Percentiles rank a stretch among this genome's conserved stretches.
Conservation (phyloP, 1,140 invertebrate genomes). For the Daktulosphaira vitifoliae region DNA sequence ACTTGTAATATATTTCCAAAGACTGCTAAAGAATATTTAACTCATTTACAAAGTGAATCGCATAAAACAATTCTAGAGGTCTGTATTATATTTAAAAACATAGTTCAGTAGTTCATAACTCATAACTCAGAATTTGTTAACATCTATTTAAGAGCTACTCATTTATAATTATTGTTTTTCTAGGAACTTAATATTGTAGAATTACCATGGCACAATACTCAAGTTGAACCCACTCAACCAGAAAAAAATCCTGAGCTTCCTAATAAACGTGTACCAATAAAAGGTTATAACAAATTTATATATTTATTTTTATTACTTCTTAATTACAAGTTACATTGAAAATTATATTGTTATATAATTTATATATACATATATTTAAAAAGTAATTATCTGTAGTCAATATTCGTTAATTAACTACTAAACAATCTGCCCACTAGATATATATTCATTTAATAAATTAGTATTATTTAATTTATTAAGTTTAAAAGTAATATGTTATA, state of each 20-base stretch:
- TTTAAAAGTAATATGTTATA: no score
- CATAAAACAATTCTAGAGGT: constrained; percentile 57
- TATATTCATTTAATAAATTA: no score
- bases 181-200: constrained; percentile 59
- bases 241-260: constrained; percentile 59
- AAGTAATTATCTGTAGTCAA: no score
- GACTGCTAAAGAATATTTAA: constrained; percentile 73
- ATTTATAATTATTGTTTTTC: constrained; percentile 35
- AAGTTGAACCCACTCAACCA: constrained; percentile 46
- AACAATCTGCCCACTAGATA: no score
- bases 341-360: background rate
- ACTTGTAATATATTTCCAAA: constrained; percentile 74
- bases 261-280: constrained; percentile 66
- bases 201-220: constrained; percentile 64
- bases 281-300: constrained; percentile 48
- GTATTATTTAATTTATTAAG: no score
- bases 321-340: background rate
- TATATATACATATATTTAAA: background rate
- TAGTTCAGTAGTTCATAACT: no score
- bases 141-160: background rate
- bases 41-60: constrained; percentile 67
- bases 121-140: no score
- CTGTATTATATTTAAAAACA: constrained; percentile 40
- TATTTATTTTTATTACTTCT: background rate
- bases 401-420: no score